A percentile compares a stretch with the other conserved stretches of the same genome.
Conservation (phyloP, 2,888 invertebrate species). For the Orchesellides sinensis region DNA sequence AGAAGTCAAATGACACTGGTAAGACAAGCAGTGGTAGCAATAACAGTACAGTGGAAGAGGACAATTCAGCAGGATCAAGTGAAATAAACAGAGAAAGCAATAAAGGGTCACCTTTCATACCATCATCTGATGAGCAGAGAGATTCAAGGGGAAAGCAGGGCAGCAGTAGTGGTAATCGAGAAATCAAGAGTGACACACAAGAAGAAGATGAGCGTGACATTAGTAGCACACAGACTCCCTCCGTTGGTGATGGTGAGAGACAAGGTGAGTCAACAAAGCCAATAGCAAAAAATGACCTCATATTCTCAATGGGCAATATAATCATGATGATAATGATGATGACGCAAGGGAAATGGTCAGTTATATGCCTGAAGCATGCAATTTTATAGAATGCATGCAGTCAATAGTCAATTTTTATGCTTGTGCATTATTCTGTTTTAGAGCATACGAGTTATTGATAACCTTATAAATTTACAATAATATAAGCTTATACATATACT, state of each 20-base stretch:
- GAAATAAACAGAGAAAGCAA: conserved; percentile 13
- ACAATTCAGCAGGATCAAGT: neutral
- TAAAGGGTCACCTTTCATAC: conserved; percentile 14
- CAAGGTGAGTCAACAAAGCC: conserved; percentile 6
- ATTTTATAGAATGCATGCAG: no score
- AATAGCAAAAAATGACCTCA: conserved; percentile 37
- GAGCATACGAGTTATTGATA: no score
- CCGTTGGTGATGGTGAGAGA: neutral
- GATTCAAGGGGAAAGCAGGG: conserved; percentile 5
- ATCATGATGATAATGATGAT: conserved; percentile 29
- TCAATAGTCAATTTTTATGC: no score
- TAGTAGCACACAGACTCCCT: neutral
- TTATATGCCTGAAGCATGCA: neutral
- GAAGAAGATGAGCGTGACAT: conserved; percentile 26
- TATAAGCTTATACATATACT: no score
- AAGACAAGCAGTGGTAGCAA: neutral
- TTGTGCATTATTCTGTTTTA: no score
- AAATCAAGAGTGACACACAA: neutral
- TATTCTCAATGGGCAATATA: conserved; percentile 31
- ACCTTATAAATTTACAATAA: no score
- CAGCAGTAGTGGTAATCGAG: neutral
- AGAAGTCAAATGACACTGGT: conserved; percentile 34
- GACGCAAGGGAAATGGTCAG: neutral
- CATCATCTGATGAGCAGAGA: neutral
- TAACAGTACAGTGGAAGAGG: no score